Conservation (phyloP, 2,797 vertebrate genomes). For the Tragopan temminckii region DNA sequence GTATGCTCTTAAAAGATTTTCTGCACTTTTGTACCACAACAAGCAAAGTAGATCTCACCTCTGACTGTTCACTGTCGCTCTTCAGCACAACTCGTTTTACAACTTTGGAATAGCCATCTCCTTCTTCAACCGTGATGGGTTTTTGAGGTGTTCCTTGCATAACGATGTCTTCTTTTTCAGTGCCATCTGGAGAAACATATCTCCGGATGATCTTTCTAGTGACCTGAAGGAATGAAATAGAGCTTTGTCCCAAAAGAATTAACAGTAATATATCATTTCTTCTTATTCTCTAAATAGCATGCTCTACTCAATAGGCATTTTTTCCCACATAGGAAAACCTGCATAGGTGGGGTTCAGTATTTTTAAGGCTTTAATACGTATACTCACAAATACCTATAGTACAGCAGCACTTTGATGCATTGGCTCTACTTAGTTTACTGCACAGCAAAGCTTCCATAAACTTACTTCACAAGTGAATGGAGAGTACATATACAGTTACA, state of each 20-base stretch:
- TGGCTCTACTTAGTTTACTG: not conserved
- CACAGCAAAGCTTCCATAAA: not conserved
- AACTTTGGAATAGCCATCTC: constrained; percentile 91
- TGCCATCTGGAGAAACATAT: constrained; percentile 89
- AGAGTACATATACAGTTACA: not conserved
- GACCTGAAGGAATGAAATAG: constrained; percentile 81
- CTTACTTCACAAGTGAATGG: not conserved
- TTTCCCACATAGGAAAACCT: not conserved
- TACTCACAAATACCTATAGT: not conserved
- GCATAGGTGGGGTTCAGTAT: rapidly evolving
- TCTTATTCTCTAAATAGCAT: not conserved
- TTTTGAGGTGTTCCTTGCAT: constrained; percentile 88
- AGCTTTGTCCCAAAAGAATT: not conserved
- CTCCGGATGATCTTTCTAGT: constrained; percentile 93
- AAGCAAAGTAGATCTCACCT: constrained; percentile 82
- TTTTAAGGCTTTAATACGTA: not conserved
- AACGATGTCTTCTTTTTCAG: constrained; percentile 89
- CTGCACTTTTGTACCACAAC: not conserved
- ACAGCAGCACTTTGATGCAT: not conserved
- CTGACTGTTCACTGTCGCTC: constrained; percentile 87
- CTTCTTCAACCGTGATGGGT: constrained; percentile 85
- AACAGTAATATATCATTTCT: not conserved
- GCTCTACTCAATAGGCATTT: not conserved
- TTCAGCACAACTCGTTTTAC: constrained; percentile 92
- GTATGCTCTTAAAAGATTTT: rapidly evolving